These are phyloP conservation scores for Coptodon rendalli DNA, from an alignment of 2,113 vertebrate genomes.

Conservation along the genomic window DNA sequence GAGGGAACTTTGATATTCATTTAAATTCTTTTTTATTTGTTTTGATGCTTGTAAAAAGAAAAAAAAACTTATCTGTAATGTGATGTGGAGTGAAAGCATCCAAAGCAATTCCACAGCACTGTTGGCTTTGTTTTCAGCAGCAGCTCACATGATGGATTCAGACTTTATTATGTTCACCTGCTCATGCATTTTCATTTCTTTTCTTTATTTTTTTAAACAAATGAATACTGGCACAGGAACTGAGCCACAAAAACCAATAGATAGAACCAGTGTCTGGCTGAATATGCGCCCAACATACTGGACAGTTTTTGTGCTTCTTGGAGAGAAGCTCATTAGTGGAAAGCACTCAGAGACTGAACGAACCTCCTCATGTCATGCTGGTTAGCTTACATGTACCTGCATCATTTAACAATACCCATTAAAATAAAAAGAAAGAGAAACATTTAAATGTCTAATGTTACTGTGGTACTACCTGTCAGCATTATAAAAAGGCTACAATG, in stretches of 20 bases:
- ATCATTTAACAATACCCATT: not conserved
- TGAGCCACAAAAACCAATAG: not conserved
- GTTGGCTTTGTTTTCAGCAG: not conserved
- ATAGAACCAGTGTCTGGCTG: not conserved
- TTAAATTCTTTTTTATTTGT: not conserved
- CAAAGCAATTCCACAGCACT: not conserved
- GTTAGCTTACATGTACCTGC: not conserved
- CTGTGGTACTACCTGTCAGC: not conserved
- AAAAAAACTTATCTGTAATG: not conserved
- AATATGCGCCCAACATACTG: not conserved
- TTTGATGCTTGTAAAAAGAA: constrained; percentile 2
- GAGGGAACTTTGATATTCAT: not conserved
- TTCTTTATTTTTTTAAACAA: not conserved
- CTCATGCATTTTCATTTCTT: constrained; percentile 14
- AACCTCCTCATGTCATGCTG: not conserved
- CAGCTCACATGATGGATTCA: not conserved
- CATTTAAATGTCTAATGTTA: not conserved
- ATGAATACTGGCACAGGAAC: not conserved
- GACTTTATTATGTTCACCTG: constrained; percentile 24
- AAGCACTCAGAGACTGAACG: not conserved
- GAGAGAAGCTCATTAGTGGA: not conserved
- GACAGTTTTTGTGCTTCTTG: not conserved
- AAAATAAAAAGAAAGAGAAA: not conserved
- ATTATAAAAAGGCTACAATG: not conserved
- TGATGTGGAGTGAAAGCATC: not conserved